Conservation (phyloP, 92 coral and sea anemone species). For the Pocillopora meandrina region DNA sequence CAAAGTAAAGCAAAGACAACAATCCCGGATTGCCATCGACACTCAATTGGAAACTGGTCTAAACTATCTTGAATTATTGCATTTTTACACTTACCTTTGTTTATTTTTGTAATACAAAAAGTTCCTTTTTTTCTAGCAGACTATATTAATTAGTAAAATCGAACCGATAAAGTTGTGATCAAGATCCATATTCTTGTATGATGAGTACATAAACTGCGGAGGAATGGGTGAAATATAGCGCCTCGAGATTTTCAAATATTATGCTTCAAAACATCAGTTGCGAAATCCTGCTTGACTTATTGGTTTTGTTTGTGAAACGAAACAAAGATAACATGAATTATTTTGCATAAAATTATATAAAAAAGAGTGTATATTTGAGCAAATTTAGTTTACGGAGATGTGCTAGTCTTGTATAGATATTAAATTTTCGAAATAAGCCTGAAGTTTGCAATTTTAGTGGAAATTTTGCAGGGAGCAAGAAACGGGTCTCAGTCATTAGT, state of each 20-base stretch:
- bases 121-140: no score
- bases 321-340: not conserved
- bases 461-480: no score
- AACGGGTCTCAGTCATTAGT: no score
- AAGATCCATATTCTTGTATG: not conserved
- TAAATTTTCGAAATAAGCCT: not conserved
- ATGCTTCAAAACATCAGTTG: not conserved
- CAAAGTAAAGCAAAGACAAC: no score
- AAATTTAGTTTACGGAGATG: not conserved
- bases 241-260: not conserved
- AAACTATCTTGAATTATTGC: no score
- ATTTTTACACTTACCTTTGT: no score
- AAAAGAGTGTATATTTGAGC: constrained; percentile 11
- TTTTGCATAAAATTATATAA: constrained; percentile 1
- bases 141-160: no score
- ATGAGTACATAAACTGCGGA: not conserved
- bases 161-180: not conserved
- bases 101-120: no score
- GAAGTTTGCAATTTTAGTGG: no score
- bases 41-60: no score
- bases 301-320: not conserved
- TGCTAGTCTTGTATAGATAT: not conserved
- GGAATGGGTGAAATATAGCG: not conserved
- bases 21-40: no score
- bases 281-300: not conserved